Percentiles rank a stretch among this genome's conserved stretches.
Evolutionary conservation across 1,140 invertebrate genomes (phyloP).

Genomic region (Eriosoma lanigerum): DNA sequence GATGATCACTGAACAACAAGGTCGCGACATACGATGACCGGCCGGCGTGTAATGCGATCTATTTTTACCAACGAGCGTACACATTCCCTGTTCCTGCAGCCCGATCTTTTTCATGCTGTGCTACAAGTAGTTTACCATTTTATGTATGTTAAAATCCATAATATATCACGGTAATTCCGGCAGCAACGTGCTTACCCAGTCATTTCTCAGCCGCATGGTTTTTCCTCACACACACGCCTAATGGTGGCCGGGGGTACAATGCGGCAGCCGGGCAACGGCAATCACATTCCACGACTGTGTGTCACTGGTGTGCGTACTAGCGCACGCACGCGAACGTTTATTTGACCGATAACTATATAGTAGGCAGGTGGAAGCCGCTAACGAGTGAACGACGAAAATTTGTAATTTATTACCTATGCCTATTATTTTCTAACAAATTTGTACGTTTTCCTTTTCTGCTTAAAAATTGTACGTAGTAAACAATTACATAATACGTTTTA

Average conservation of each 20-base stretch:
- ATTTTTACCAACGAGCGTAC: conserved; percentile 24
- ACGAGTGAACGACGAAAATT: too few species aligned
- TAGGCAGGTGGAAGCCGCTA: background rate
- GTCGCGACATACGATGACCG: too few species aligned
- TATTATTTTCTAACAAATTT: background rate
- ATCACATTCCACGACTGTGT: conserved; percentile 34
- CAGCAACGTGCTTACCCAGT: background rate
- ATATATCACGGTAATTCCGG: too few species aligned
- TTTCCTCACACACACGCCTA: conserved; percentile 2
- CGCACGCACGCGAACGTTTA: background rate
- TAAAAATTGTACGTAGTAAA: too few species aligned
- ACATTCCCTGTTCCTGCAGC: background rate
- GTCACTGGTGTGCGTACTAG: background rate
- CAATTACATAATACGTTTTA: too few species aligned
- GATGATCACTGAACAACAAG: too few species aligned
- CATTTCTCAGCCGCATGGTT: background rate
- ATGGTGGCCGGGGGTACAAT: background rate
- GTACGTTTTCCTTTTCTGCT: background rate
- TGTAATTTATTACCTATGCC: background rate
- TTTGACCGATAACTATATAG: background rate
- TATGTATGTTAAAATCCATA: too few species aligned
- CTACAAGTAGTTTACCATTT: too few species aligned
- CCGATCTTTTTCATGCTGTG: too few species aligned
- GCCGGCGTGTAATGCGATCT: conserved; percentile 14
- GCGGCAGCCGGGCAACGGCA: background rate